Percentiles rank a stretch among this genome's conserved stretches.
phyloP scores from a whole-genome alignment of 2,888 invertebrate species.

The Antheraea assamensis region DNA sequence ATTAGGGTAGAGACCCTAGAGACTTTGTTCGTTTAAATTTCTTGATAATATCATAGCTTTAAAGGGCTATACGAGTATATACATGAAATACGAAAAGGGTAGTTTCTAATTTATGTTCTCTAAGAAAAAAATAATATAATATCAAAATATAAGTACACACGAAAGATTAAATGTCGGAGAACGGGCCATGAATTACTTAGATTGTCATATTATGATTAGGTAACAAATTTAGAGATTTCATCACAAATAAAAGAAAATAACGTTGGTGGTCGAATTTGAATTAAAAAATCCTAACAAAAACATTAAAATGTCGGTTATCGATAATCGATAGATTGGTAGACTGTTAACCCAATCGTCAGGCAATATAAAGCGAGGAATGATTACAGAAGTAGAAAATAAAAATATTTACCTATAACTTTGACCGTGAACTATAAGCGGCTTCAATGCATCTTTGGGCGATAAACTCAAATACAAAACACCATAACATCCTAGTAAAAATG shows the following conservation, averaged over 20 bases:
- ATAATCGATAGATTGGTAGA: not conserved
- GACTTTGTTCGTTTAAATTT: too few relatives aligned
- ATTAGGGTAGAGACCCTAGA: too few relatives aligned
- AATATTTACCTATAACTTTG: constrained; percentile 64
- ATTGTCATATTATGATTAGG: not conserved
- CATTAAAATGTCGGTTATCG: not conserved
- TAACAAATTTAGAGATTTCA: not conserved
- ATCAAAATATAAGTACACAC: too few relatives aligned
- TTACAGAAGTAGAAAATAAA: not conserved
- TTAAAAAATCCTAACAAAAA: not conserved
- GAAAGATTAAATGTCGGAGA: too few relatives aligned
- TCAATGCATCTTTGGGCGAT: constrained; percentile 86
- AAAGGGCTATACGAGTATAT: too few relatives aligned
- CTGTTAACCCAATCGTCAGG: not conserved
- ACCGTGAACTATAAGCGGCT: constrained; percentile 81
- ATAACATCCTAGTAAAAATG: constrained; percentile 92
- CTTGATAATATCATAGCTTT: too few relatives aligned
- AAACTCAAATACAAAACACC: constrained; percentile 88
- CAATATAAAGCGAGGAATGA: not conserved
- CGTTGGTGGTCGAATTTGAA: not conserved
- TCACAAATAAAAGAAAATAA: not conserved
- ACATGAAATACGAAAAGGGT: too few relatives aligned
- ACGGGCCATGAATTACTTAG: too few relatives aligned
- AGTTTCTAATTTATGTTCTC: too few relatives aligned
- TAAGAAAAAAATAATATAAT: too few relatives aligned